Evolutionary conservation across 2,888 invertebrate species (phyloP).

Genomic region (Monopis laevigella): DNA sequence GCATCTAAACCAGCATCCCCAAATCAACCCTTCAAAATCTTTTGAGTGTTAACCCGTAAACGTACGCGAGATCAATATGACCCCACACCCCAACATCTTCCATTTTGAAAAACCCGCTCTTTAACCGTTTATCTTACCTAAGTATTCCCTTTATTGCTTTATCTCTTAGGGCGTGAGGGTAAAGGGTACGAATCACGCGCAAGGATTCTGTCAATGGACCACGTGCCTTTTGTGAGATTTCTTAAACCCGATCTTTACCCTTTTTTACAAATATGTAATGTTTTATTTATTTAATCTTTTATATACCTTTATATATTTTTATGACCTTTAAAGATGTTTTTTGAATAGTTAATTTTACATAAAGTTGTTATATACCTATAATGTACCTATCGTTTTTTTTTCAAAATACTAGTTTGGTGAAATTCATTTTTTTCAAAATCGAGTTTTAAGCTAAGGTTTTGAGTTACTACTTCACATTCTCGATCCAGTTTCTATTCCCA

Average conservation of each 20-base stretch:
- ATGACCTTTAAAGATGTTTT: not conserved
- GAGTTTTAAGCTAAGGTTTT: no score
- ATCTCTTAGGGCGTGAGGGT: constrained; percentile 35
- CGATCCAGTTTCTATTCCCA: constrained; percentile 29
- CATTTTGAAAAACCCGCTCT: constrained; percentile 22
- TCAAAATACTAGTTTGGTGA: no score
- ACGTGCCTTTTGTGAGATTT: constrained; percentile 48
- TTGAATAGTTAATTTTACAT: not conserved
- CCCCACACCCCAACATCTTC: constrained; percentile 39
- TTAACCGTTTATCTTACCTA: constrained; percentile 41
- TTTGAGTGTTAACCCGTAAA: constrained; percentile 43
- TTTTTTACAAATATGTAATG: constrained; percentile 19
- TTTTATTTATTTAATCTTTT: constrained; percentile 1
- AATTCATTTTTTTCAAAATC: no score
- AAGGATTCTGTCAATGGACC: constrained; percentile 54
- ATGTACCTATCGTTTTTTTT: no score
- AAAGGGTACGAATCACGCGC: constrained; percentile 57
- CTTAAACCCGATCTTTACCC: constrained; percentile 41
- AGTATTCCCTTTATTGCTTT: constrained; percentile 34
- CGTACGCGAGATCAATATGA: constrained; percentile 54
- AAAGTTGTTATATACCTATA: not conserved
- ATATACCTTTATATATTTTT: not conserved
- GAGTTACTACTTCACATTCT: no score
- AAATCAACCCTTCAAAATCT: constrained; percentile 32
- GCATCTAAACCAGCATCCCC: constrained; percentile 32